These are phyloP conservation scores for Riparia riparia DNA, from an alignment of 2,113 vertebrate genomes.

Conservation along the genomic window DNA sequence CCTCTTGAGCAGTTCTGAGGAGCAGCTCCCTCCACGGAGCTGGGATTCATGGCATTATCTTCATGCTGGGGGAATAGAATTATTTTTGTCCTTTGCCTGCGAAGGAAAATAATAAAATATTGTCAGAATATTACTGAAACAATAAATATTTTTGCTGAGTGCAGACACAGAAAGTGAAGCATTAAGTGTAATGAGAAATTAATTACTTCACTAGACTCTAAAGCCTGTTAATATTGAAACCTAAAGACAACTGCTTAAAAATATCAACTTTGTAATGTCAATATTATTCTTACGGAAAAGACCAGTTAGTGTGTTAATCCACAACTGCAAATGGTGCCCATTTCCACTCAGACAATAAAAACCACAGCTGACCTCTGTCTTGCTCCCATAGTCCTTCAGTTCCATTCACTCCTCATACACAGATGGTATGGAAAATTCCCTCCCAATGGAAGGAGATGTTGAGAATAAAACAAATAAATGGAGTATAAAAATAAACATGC, in stretches of 20 bases:
- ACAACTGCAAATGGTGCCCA: neutral
- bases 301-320: neutral
- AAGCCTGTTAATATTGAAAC: neutral
- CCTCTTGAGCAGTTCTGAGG: neutral
- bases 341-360: neutral
- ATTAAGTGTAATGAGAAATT: neutral
- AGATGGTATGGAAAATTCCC: constrained; percentile 2
- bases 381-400: neutral
- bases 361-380: neutral
- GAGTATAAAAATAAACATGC: constrained; percentile 29
- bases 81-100: neutral
- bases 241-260: neutral
- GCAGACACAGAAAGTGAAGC: neutral
- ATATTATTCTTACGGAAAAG: neutral
- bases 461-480: constrained; percentile 39
- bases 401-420: neutral
- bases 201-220: neutral
- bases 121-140: neutral
- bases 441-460: neutral
- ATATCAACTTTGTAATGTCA: neutral
- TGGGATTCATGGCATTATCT: neutral
- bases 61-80: neutral
- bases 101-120: neutral
- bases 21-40: neutral
- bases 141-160: neutral